phyloP scores from a whole-genome alignment of 1,140 invertebrate genomes.

The Dinothrombium tinctorium region DNA sequence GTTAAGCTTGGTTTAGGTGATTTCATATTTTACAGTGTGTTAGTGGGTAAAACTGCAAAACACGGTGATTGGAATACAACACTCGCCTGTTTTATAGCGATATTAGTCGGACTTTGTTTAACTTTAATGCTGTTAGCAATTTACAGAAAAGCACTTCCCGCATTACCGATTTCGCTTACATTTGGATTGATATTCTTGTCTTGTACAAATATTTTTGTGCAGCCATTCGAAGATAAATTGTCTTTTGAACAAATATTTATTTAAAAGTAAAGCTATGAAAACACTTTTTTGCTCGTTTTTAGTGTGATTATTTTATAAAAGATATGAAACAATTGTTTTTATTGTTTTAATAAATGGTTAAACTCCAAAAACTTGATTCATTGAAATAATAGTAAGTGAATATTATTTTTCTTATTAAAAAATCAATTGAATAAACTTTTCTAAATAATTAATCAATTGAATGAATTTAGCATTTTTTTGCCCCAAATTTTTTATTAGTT shows the following conservation, averaged over 20 bases:
- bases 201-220: conserved; percentile 64
- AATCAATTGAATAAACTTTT: too few relatives aligned
- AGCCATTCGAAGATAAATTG: conserved; percentile 73
- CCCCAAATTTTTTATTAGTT: too few relatives aligned
- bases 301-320: too few relatives aligned
- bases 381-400: too few relatives aligned
- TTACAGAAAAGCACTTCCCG: conserved; percentile 85
- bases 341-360: too few relatives aligned
- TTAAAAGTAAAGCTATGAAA: too few relatives aligned
- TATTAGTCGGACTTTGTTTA: conserved; percentile 84
- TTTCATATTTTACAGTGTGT: conserved; percentile 96
- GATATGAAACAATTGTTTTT: too few relatives aligned
- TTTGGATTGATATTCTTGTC: conserved; percentile 97
- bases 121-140: conserved; percentile 89
- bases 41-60: conserved; percentile 93
- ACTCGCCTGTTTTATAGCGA: conserved; percentile 88
- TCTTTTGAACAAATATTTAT: conserved; percentile 82
- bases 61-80: conserved; percentile 99
- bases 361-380: too few relatives aligned
- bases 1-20: conserved; percentile 94
- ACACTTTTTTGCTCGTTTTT: too few relatives aligned
- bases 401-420: too few relatives aligned
- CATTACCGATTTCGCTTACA: conserved; percentile 88
- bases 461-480: too few relatives aligned
- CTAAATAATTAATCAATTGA: too few relatives aligned